phyloP scores from a whole-genome alignment of 2,888 invertebrate species.

The Limnephilus marmoratus region DNA sequence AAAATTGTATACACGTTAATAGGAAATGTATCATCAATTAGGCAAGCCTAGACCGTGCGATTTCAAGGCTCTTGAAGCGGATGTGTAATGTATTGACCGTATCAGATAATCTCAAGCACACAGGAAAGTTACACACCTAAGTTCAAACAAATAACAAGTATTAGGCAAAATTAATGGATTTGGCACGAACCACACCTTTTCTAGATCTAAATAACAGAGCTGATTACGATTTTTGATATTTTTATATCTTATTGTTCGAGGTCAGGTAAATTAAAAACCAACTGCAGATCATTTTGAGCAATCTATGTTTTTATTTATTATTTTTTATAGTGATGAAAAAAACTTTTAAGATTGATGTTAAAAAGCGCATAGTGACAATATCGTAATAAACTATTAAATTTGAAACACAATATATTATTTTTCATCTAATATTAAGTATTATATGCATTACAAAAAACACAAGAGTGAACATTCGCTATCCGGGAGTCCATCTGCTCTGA shows the following conservation, averaged over 20 bases:
- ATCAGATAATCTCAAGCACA: conserved; percentile 26
- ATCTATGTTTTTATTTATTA: not conserved
- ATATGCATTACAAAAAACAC: too few relatives aligned
- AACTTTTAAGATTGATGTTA: too few relatives aligned
- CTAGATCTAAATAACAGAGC: not conserved
- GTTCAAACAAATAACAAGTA: not conserved
- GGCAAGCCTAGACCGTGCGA: conserved; percentile 5
- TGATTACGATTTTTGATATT: not conserved
- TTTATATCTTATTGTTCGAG: not conserved
- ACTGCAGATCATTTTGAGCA: not conserved
- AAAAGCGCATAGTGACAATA: too few relatives aligned
- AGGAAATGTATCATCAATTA: conserved; percentile 43
- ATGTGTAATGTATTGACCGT: conserved; percentile 30
- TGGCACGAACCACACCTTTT: not conserved
- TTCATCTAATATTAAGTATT: too few relatives aligned
- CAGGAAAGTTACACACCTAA: conserved; percentile 6
- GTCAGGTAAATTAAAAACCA: not conserved
- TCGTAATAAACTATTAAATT: too few relatives aligned
- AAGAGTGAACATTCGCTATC: not conserved
- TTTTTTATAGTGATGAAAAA: too few relatives aligned
- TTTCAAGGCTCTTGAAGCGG: conserved; percentile 39
- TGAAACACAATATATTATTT: too few relatives aligned
- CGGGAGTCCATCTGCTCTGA: not conserved
- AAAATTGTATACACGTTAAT: not conserved
- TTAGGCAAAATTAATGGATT: not conserved